These are phyloP conservation scores for Diadophis punctatus DNA, from an alignment of 2,113 vertebrate genomes.

Conservation along the genomic window DNA sequence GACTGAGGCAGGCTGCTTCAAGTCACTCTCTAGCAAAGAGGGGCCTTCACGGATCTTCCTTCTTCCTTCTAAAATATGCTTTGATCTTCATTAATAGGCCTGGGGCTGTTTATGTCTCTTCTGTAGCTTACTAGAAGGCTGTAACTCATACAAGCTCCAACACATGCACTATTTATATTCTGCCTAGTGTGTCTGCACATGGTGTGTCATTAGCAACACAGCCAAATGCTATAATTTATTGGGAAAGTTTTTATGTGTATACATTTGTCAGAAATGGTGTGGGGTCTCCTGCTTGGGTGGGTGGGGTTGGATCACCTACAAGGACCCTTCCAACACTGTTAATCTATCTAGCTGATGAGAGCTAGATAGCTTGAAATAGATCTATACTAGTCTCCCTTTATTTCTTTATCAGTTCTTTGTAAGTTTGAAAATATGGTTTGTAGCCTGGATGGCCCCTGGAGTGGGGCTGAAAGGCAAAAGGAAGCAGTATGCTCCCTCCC, in stretches of 20 bases:
- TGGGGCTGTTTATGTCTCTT: neutral
- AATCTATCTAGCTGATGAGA: no score
- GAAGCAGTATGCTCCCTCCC: no score
- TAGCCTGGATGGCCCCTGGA: no score
- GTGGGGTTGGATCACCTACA: no score
- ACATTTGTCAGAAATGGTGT: neutral
- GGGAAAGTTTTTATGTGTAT: neutral
- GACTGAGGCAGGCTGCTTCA: neutral
- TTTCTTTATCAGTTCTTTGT: no score
- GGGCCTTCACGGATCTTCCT: neutral
- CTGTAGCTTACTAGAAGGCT: neutral
- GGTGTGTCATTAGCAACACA: neutral
- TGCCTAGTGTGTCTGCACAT: neutral
- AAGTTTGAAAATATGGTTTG: no score
- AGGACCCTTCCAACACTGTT: no score
- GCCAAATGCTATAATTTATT: slow-evolving; percentile 17
- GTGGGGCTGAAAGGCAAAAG: no score
- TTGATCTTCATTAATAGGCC: slow-evolving; percentile 4
- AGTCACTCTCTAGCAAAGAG: neutral
- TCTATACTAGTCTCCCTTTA: no score
- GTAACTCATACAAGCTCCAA: neutral
- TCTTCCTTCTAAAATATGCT: neutral
- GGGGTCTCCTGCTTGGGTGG: no score
- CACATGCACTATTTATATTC: slow-evolving; percentile 1
- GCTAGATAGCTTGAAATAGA: no score